Base-by-base conservation (phyloP, 2,113 vertebrate genomes). In the Motacilla alba region DNA sequence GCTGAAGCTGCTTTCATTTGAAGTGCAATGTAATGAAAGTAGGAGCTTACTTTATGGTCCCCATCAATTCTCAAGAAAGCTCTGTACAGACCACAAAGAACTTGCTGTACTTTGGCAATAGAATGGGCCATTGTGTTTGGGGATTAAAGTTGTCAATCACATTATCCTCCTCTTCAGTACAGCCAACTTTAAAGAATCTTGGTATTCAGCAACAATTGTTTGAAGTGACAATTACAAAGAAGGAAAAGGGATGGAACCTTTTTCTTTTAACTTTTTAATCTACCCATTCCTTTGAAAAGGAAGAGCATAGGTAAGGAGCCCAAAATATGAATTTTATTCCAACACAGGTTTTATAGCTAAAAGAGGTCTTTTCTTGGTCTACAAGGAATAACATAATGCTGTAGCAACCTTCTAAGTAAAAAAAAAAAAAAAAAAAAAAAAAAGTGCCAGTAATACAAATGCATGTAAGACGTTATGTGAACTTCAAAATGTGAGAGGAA, bases 51-150 rank as follows among this genome's bases (percentile, higher is more conserved):
- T 92, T 83, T 63, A 93, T 68, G 69, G 55, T 90, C 35, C 26
- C n/a, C 44, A 74, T 93, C 68, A 94, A 76, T 95, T 93, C 60
- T 89, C 59, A 80, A 39, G 88, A 80, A 93, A 86, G 39, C 59
- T 92, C 55, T 83, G 60, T 46, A 60, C 33, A 79, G 41, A 83
- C 87, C 84, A 79, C 84, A 91, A 64, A 94, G 69, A 84, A 84
- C 59, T 64, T 67, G 27, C 49, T 87, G 33, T 84, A n/a, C 76
- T 78, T 35, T 68, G 60, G 68, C 72, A 90, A 15, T 30, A 89
- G 91, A 89, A 94, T 87, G 83, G 60, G 15, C 49, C 67, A 52
- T 33, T 95, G 94, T 88, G 55, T 76, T 83, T 85, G 46, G 90
- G 90, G 35, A 94, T 84, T 82, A 76, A 82, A 69, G 35, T 2